Evolutionary conservation across 2,797 vertebrate species (phyloP).

Genomic region (Phrynocephalus forsythii): DNA sequence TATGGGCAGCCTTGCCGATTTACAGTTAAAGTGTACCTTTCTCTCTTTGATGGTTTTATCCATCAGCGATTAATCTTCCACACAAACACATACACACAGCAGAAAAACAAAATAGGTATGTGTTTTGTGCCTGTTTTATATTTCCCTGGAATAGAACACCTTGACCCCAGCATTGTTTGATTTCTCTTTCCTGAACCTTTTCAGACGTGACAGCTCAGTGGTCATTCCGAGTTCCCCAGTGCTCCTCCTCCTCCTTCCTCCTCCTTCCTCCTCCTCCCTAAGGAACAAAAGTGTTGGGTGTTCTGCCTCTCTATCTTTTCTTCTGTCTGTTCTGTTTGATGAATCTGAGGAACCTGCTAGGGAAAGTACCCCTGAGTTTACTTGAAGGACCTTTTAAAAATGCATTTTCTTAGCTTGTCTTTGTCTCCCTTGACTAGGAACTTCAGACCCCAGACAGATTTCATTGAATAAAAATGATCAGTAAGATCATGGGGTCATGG

Average conservation of each 20-base stretch:
- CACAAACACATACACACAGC: conserved; percentile 5
- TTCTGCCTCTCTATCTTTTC: not conserved
- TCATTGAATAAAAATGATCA: not conserved
- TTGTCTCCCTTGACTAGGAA: no score
- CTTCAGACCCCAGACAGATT: not conserved
- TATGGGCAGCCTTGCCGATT: conserved; percentile 49
- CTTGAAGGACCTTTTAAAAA: no score
- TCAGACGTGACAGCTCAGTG: not conserved
- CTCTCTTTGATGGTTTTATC: conserved; percentile 50
- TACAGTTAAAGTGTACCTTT: conserved; percentile 38
- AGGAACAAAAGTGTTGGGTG: not conserved
- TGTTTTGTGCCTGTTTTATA: conserved; percentile 17
- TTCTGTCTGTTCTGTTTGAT: not conserved
- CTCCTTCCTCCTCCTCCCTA: not conserved
- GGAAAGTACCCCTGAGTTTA: not conserved
- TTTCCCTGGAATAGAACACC: not conserved
- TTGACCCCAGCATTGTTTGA: not conserved
- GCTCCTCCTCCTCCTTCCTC: not conserved
- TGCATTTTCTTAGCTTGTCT: no score
- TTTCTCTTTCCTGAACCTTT: not conserved
- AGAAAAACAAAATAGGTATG: conserved; percentile 37
- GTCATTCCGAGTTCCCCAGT: not conserved
- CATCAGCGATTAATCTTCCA: conserved; percentile 23
- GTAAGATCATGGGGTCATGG: no score
- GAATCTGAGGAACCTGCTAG: not conserved